Percentiles rank a stretch among this genome's conserved stretches.
Conservation (phyloP, 1,140 invertebrate species). For the Calephelis virginiensis region DNA sequence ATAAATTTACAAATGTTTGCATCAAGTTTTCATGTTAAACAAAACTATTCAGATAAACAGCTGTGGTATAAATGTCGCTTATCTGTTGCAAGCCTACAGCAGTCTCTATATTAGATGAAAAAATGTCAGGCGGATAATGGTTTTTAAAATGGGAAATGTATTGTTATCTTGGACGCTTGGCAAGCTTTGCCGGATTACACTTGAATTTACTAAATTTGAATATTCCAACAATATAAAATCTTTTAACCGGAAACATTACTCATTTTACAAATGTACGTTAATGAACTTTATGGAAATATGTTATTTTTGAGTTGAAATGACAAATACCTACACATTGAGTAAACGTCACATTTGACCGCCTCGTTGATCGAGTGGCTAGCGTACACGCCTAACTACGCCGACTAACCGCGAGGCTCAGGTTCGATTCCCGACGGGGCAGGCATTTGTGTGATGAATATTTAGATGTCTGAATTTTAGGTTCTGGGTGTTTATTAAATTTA, state of each 20-base stretch:
- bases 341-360: too few species aligned
- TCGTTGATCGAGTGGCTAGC: too few species aligned
- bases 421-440: too few species aligned
- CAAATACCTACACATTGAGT: too few species aligned
- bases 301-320: too few species aligned
- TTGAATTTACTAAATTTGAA: conserved; percentile 4
- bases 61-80: not conserved
- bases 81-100: not conserved
- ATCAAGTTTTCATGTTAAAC: not conserved
- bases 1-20: not conserved
- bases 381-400: too few species aligned
- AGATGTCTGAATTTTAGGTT: too few species aligned
- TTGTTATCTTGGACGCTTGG: not conserved
- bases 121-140: not conserved
- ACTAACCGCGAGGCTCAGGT: too few species aligned
- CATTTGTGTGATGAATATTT: too few species aligned
- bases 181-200: not conserved
- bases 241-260: not conserved
- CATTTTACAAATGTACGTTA: not conserved
- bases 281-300: too few species aligned
- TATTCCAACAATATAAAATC: not conserved
- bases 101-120: conserved; percentile 1
- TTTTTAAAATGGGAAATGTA: not conserved
- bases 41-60: too few species aligned
- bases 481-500: too few species aligned